Percentiles rank a stretch among this genome's conserved stretches.
Evolutionary conservation across 2,113 vertebrate species (phyloP).

Genomic region (Hydrolagus affinis): DNA sequence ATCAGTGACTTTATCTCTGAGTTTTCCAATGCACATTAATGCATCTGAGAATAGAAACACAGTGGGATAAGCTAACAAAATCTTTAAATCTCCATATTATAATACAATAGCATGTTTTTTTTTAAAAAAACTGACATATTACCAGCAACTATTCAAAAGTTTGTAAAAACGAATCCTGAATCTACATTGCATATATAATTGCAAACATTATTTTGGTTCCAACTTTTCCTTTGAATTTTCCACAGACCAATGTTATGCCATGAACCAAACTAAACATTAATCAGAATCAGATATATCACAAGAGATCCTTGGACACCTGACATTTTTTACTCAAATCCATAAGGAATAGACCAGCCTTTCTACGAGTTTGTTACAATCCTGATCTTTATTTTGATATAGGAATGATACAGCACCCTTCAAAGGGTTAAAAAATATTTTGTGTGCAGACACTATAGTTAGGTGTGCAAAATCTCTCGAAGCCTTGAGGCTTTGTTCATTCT

Average conservation of each 20-base stretch:
- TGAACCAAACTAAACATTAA: neutral
- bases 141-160: neutral
- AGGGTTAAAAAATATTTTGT: slow-evolving; percentile 23
- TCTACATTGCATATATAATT: neutral
- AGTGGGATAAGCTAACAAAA: neutral
- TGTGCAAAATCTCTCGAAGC: slow-evolving; percentile 21
- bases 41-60: neutral
- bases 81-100: too few relatives aligned
- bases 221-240: neutral
- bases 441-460: slow-evolving; percentile 16
- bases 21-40: neutral
- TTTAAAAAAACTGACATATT: neutral
- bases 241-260: neutral
- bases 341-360: slow-evolving; percentile 20
- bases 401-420: neutral
- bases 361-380: neutral
- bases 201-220: neutral
- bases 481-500: slow-evolving; percentile 31
- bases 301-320: neutral
- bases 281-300: slow-evolving; percentile 1
- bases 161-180: too few relatives aligned
- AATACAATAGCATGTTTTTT: neutral
- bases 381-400: slow-evolving; percentile 18
- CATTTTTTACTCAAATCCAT: slow-evolving; percentile 15
- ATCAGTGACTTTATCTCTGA: neutral